Evolutionary conservation across 2,888 invertebrate species (phyloP).

Genomic region (Cheiracanthium punctorium): DNA sequence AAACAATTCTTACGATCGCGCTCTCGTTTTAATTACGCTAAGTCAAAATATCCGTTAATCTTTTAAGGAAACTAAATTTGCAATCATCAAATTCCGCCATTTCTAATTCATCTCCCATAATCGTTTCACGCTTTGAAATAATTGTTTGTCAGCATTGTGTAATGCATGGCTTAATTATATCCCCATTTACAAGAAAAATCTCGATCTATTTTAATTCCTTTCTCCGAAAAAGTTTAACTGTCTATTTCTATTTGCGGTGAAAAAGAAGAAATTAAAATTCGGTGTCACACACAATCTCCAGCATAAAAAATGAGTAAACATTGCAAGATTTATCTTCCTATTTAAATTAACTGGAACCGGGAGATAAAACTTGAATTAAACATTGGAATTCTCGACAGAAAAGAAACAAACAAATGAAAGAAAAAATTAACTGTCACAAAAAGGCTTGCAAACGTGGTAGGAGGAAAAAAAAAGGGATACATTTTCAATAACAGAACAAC

Average conservation of each 20-base stretch:
- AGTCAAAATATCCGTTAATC: too few relatives aligned
- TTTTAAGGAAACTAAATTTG: too few relatives aligned
- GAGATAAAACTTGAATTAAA: conserved; percentile 1
- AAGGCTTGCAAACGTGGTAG: not conserved
- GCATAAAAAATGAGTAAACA: not conserved
- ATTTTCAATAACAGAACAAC: not conserved
- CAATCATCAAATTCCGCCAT: too few relatives aligned
- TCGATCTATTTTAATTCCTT: not conserved
- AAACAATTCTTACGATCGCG: too few relatives aligned
- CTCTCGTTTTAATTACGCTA: too few relatives aligned
- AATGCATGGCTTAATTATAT: not conserved
- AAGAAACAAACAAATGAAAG: not conserved
- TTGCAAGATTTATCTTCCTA: not conserved
- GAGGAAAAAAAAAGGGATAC: not conserved
- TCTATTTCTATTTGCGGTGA: not conserved
- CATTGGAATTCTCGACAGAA: not conserved
- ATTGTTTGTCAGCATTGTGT: not conserved
- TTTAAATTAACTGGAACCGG: not conserved
- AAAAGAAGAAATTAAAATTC: not conserved
- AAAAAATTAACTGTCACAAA: not conserved
- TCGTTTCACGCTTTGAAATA: too few relatives aligned
- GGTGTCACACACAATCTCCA: not conserved
- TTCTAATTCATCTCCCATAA: too few relatives aligned
- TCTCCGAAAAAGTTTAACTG: not conserved
- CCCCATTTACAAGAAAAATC: not conserved